phyloP scores from a whole-genome alignment of 1,140 invertebrate genomes.

The Pygmarrhopalites habei region DNA sequence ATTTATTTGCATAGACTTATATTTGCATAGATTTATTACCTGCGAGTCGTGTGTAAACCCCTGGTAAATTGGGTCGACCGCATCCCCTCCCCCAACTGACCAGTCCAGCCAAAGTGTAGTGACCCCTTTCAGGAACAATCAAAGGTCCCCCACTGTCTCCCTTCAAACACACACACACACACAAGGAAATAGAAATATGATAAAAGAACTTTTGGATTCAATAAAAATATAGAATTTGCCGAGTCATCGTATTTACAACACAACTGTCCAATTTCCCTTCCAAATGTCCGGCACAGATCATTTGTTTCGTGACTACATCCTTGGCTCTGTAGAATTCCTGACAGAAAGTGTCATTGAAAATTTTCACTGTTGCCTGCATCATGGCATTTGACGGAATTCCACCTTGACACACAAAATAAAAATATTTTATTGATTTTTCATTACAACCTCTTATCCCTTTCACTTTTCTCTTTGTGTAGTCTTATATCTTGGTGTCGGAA shows the following conservation, averaged over 20 bases:
- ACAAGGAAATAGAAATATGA: neutral
- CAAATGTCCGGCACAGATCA: conserved; percentile 32
- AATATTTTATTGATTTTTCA: neutral
- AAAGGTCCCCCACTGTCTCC: conserved; percentile 33
- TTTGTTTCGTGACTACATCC: conserved; percentile 19
- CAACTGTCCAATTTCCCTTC: conserved; percentile 33
- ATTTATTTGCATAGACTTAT: neutral
- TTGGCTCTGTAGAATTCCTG: conserved; percentile 23
- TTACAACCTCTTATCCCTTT: neutral
- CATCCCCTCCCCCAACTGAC: conserved; percentile 29
- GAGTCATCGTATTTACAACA: conserved; percentile 9
- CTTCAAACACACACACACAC: conserved; percentile 18
- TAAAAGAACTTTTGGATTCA: neutral
- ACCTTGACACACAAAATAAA: conserved; percentile 9
- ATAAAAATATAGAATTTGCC: neutral
- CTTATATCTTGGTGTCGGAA: neutral
- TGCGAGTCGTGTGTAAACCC: conserved; percentile 32
- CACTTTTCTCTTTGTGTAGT: neutral
- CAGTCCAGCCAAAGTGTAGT: conserved; percentile 12
- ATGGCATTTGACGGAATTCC: conserved; percentile 30
- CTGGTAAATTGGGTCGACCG: conserved; percentile 21
- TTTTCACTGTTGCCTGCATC: conserved; percentile 27
- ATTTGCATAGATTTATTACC: too few relatives aligned
- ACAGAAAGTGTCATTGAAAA: conserved; percentile 31
- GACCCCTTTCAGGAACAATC: conserved; percentile 6